These are phyloP conservation scores for Drosophila neutralis DNA, from an alignment of 2,888 invertebrate genomes.

Conservation along the genomic window DNA sequence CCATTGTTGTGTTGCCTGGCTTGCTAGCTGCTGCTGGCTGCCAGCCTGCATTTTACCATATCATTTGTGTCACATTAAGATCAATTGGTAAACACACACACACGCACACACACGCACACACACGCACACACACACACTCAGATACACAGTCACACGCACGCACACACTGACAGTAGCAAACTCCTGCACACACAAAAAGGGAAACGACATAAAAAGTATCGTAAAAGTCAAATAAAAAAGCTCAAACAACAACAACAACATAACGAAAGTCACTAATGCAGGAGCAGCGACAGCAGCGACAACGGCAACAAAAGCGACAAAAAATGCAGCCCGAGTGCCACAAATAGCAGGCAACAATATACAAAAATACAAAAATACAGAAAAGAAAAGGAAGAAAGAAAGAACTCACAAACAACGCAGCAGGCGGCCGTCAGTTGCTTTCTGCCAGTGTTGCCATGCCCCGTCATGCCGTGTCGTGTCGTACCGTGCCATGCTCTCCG, in stretches of 20 bases:
- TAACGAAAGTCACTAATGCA: conserved; percentile 41
- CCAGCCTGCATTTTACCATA: conserved; percentile 75
- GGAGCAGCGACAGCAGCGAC: conserved; percentile 36
- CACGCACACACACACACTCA: conserved; percentile 4
- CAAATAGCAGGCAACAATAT: conserved; percentile 49
- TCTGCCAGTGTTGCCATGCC: conserved; percentile 63
- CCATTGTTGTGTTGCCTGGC: conserved; percentile 67
- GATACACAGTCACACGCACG: conserved; percentile 1
- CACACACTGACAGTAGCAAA: not conserved
- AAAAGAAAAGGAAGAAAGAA: conserved; percentile 22
- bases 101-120: conserved; percentile 28
- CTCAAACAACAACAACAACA: conserved; percentile 57
- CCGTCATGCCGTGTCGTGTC: conserved; percentile 54
- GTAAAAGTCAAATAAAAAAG: conserved; percentile 73
- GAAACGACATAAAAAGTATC: conserved; percentile 74
- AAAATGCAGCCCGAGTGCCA: conserved; percentile 60
- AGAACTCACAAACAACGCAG: conserved; percentile 52
- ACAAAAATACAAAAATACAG: conserved; percentile 14
- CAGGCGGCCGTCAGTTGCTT: conserved; percentile 57
- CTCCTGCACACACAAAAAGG: conserved; percentile 63
- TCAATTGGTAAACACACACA: conserved; percentile 82
- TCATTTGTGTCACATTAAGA: conserved; percentile 84
- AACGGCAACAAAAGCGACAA: conserved; percentile 69
- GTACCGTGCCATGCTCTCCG: conserved; percentile 31
- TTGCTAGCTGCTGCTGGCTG: conserved; percentile 52